Base-by-base conservation (phyloP, 2,888 invertebrate genomes). In the Anorthoa munda region DNA sequence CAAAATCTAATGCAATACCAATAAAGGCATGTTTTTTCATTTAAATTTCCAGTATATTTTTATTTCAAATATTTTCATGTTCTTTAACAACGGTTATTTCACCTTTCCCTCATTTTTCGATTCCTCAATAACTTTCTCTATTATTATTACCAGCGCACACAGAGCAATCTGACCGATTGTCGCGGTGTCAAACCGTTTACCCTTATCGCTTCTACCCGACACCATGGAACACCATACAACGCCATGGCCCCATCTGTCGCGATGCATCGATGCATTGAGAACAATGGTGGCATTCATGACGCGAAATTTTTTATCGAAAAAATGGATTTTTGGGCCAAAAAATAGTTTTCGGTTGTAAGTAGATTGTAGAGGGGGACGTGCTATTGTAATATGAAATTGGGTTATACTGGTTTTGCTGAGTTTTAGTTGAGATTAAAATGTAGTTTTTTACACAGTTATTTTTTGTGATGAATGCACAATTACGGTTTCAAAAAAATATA, bases 111-210 rank as follows among this genome's bases (percentile, higher is more conserved):
- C 3, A n/a, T 23, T 7, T 53, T 59, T 53, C 15, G n/a, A 5
- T n/a, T n/a, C 11, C 0, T 18, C 18, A 48, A 21, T 23, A 70
- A 70, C 59, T 70, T 76, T 80, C 56, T 50, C 23, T 65, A 15
- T 68, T 76, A 77, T 75, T 74, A 75, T 66, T 74, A 72, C 55
- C 53, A 86, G 75, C 53, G 53, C 55, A 77, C 45, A 75, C 64
- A 77, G 83, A 78, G 86, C 81, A 85, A 82, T 89, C 83, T 93
- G 94, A 94, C 93, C 94, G 94, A 94, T 94, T 93, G 93, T 84
- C 86, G 73, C 89, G 93, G 94, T 95, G 94, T 94, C 93, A 93
- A 93, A 94, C 89, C 92, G 93, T 94, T 94, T 94, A 92, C 94
- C 94, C 94, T 94, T 94, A 95, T 94, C 94, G 88, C 85, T 81